Base-by-base conservation (phyloP, 1,140 invertebrate species). In the Telenomus remus region DNA sequence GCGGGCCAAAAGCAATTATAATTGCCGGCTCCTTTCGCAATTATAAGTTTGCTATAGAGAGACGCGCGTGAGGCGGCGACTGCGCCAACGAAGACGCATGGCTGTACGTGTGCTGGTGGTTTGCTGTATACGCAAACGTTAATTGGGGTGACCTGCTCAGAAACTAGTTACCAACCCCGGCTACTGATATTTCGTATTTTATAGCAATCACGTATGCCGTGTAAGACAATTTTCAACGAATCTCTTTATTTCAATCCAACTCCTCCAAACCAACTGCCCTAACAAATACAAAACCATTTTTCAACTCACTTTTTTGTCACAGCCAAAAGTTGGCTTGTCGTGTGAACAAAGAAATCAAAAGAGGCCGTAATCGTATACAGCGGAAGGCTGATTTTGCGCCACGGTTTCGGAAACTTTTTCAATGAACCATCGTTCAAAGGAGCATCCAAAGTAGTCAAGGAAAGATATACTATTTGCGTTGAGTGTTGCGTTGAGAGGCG, bases 21-120 rank as follows among this genome's bases (percentile, higher is more conserved):
- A 88, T 88, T 87, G 87, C 85, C 83, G 81, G 82, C 86, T 87
- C 87, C 86, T 88, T 87, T 88, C 80, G 87, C 85, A 88, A 88
- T 88, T 88, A 88, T 87, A 88, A 88, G 87, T 88, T 88, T 87
- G 83, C 81, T 73, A 80, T 83, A 85, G 84, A 82, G 79, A 85
- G 84, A 82, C 79, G 81, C 66, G 79, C 68, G 59, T 71, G 75
- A 69, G 68, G 47, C 71, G 71, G 72, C 73, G 70, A 64, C 69
- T 76, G 74, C 74, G 82, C 71, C 71, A 77, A 55, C 71, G 70
- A 71, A 75, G 78, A 74, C 55, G 66, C 75, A 63, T 46, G 44
- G 54, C 65, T 55, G 6, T 27, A 27, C 19, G 19, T 27, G 19
- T 59, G 63, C 57, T 60, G 56, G 61, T 54, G 78, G 64, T 66